A percentile compares a stretch with the other conserved stretches of the same genome.
Conservation (phyloP, 1,140 invertebrate genomes). For the Protaetia brevitarsis region DNA sequence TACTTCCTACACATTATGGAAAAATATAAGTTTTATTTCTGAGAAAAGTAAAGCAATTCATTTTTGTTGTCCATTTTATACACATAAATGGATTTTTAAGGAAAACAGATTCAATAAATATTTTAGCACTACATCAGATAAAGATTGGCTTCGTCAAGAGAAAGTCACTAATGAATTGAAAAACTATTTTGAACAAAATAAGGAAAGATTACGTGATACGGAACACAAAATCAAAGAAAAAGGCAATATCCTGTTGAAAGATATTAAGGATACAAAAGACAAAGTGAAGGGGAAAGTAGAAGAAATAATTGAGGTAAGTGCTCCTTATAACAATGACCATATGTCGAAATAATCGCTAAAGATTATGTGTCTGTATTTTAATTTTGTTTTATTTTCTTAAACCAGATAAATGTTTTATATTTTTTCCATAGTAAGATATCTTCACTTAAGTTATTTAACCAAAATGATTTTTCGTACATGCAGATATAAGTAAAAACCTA, state of each 20-base stretch:
- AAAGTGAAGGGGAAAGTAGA: conserved; percentile 60
- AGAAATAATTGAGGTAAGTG: conserved; percentile 60
- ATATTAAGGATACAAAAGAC: conserved; percentile 64
- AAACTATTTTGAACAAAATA: conserved; percentile 54
- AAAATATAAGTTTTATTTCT: too few species aligned
- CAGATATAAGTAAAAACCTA: too few species aligned
- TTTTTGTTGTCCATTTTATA: not conserved
- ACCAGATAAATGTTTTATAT: too few species aligned
- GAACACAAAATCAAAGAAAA: conserved; percentile 56
- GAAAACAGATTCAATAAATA: not conserved
- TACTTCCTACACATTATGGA: too few species aligned
- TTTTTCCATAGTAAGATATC: too few species aligned
- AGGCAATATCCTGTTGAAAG: conserved; percentile 60
- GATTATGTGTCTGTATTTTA: too few species aligned
- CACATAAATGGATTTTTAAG: not conserved
- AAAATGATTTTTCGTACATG: too few species aligned
- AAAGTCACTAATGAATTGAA: conserved; percentile 40
- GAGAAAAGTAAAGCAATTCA: too few species aligned
- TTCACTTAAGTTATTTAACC: too few species aligned
- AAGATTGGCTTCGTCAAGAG: conserved; percentile 12
- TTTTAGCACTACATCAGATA: conserved; percentile 27
- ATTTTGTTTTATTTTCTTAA: too few species aligned
- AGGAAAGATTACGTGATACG: conserved; percentile 55
- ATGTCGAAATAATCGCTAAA: too few species aligned
- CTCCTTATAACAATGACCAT: not conserved